These are phyloP conservation scores for Cryptocephalus moraei DNA, from an alignment of 2,888 invertebrate genomes.

Conservation along the genomic window DNA sequence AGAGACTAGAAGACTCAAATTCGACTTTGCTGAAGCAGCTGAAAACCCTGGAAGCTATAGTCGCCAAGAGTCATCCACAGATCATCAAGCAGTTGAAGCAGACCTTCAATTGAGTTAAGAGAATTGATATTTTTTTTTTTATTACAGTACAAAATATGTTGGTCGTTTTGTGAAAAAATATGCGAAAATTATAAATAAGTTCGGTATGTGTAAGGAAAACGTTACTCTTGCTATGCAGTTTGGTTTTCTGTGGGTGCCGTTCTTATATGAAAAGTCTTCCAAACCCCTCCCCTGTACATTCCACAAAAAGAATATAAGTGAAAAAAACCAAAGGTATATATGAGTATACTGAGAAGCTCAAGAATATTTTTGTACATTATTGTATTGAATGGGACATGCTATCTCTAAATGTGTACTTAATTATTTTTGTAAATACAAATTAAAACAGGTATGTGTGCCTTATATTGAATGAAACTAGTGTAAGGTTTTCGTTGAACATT, in stretches of 20 bases:
- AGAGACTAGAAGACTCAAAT: slow-evolving; percentile 66
- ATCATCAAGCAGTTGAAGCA: slow-evolving; percentile 26
- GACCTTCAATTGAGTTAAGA: slow-evolving; percentile 7
- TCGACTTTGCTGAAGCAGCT: slow-evolving; percentile 64
- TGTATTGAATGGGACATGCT: slow-evolving; percentile 8
- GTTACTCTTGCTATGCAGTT: too few species aligned
- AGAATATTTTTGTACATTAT: slow-evolving; percentile 16
- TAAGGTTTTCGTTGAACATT: background rate
- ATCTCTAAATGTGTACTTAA: slow-evolving; percentile 22
- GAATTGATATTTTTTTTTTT: too few species aligned
- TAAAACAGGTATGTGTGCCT: slow-evolving; percentile 23
- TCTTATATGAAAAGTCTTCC: slow-evolving; percentile 18
- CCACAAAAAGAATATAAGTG: slow-evolving; percentile 14
- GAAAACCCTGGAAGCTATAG: slow-evolving; percentile 63
- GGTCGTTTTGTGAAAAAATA: too few species aligned
- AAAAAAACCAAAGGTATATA: slow-evolving; percentile 24
- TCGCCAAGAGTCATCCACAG: slow-evolving; percentile 41
- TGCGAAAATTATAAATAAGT: background rate
- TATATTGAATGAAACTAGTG: slow-evolving; percentile 9
- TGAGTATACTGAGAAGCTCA: slow-evolving; percentile 12
- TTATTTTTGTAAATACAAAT: slow-evolving; percentile 19
- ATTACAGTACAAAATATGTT: too few species aligned
- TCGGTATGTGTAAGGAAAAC: too few species aligned
- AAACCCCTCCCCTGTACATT: slow-evolving; percentile 22
- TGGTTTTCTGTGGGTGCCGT: too few species aligned